Conservation (phyloP, 2,113 vertebrate genomes). For the Petroica traversi region DNA sequence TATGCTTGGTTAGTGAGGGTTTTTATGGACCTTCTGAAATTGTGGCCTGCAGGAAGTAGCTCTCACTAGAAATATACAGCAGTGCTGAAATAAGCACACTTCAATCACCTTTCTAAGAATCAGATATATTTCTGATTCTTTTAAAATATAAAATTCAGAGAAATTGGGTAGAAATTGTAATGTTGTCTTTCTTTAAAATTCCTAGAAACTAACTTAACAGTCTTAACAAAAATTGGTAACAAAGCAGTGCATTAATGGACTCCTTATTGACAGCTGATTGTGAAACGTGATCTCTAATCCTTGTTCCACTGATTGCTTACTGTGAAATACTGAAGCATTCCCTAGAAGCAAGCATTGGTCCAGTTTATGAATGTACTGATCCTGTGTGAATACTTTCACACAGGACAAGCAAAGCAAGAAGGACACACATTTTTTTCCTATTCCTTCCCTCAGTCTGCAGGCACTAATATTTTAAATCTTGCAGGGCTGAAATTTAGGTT, state of each 20-base stretch:
- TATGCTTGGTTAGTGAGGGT: background rate
- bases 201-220: background rate
- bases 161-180: background rate
- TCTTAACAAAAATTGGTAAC: background rate
- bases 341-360: background rate
- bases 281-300: background rate
- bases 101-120: background rate
- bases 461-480: background rate
- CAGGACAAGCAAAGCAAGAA: background rate
- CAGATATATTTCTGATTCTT: background rate
- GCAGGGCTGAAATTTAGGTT: background rate
- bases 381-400: background rate
- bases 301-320: background rate
- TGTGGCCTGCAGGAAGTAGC: background rate
- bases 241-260: rapidly evolving
- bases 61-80: background rate
- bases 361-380: background rate
- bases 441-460: background rate
- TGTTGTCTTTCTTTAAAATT: background rate
- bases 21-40: background rate
- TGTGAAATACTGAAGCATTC: background rate
- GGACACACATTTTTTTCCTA: background rate
- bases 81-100: background rate
- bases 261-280: background rate
- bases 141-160: background rate